Evolutionary conservation across 1,140 invertebrate species (phyloP), one percentile per base, ranked within the genome.

Genomic region (Musca domestica): DNA sequence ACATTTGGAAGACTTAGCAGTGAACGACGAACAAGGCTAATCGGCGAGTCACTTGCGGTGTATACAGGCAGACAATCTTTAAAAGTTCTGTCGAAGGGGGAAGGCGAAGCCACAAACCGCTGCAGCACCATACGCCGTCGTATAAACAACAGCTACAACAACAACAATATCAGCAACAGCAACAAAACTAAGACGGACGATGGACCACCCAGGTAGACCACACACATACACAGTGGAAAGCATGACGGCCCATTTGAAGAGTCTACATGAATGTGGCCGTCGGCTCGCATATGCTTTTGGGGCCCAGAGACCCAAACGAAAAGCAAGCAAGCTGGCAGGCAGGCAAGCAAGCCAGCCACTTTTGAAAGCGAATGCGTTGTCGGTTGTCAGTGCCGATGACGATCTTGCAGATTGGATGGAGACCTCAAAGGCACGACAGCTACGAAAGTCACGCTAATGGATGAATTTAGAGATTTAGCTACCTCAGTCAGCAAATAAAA

Each of bases 361-460:
- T 61, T 19, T 51, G 30, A 61, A 34, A 27, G 54, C 27, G 19
- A 20, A 61, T 34, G 56, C 34, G 14, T 58, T 30, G 23, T n/a
- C 27, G 54, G 23, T 20, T 58, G 27, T 34, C 14, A 30, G 25
- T 19, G 17, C 48, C 48, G 20, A 41, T 34, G 15, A 19, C 25
- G 52, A 56, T 56, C 22, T 34, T 61, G 56, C 30, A 34, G 56
- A 61, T 25, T 27, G 56, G 34, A 61, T 61, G 56, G 34, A 61
- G 56, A 30, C 56, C 56, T 30, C 56, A 61, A 61, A 61, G 56
- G 27, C 56, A 34, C 19, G 34, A 61, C 19, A 41, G 56, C 56
- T 30, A 61, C 30, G 27, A 61, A 61, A 61, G 56, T 61, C 56
- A 61, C 56, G 56, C 56, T 61, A 61, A 61, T 61, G 56, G 56